Conservation (phyloP, 2,888 invertebrate genomes). For the Mesorhabditis sp. region DNA sequence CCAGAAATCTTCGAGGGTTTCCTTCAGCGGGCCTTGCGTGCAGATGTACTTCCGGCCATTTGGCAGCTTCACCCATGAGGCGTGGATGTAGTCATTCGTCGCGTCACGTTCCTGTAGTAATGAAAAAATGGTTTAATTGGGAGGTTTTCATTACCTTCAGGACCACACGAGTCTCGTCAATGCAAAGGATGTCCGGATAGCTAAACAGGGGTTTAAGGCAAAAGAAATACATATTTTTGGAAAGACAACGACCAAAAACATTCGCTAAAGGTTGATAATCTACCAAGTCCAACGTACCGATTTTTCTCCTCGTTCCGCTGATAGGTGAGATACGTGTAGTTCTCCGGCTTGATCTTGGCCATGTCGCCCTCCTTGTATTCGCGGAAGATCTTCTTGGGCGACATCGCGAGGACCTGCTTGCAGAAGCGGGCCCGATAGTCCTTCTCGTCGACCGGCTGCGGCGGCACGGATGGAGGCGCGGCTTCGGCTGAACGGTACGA, state of each 20-base stretch:
- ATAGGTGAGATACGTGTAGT: constrained; percentile 4
- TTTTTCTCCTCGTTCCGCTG: neutral
- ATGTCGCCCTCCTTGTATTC: neutral
- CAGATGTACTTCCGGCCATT: constrained; percentile 31
- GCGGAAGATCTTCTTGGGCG: neutral
- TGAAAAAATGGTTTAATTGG: neutral
- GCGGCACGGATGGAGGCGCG: too few relatives aligned
- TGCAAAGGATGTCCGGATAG: constrained; percentile 26
- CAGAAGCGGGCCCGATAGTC: too few relatives aligned
- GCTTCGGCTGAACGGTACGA: too few relatives aligned
- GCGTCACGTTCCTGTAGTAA: constrained; percentile 14
- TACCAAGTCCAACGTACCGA: constrained; percentile 4
- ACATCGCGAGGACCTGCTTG: too few relatives aligned
- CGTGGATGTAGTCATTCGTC: constrained; percentile 39
- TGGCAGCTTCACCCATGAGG: constrained; percentile 32
- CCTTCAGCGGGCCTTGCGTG: constrained; percentile 74
- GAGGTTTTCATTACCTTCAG: constrained; percentile 12
- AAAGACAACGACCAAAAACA: too few relatives aligned
- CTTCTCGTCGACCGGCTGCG: too few relatives aligned
- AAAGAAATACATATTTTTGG: too few relatives aligned
- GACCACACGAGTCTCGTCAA: constrained; percentile 24
- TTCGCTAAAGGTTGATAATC: neutral
- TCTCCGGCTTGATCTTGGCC: neutral
- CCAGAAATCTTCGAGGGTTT: constrained; percentile 90
- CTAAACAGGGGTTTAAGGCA: constrained; percentile 1